Evolutionary conservation across 2,797 vertebrate genomes (phyloP).

Genomic region (Anabas testudineus): DNA sequence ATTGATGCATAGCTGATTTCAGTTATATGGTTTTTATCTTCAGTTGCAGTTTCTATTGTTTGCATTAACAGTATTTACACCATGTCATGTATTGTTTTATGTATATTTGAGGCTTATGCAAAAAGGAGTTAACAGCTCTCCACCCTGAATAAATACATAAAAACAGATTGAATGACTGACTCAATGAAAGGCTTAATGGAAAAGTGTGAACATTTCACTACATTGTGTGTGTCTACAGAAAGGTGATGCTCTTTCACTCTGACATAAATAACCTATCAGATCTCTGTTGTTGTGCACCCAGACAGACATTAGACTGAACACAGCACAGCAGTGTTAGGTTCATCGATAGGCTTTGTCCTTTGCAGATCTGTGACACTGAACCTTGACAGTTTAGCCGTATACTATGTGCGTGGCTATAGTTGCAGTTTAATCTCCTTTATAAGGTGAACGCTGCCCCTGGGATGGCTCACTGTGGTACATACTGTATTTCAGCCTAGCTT

Average conservation of each 20-base stretch:
- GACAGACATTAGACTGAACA: constrained; percentile 34
- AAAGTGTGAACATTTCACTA: constrained; percentile 23
- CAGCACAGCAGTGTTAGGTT: constrained; percentile 53
- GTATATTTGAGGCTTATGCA: constrained; percentile 8
- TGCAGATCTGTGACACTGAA: constrained; percentile 61
- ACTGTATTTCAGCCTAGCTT: constrained; percentile 73
- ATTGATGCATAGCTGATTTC: neutral
- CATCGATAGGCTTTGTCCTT: constrained; percentile 60
- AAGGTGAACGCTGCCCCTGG: constrained; percentile 49
- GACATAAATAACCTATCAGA: constrained; percentile 45
- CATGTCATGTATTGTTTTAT: constrained; percentile 11
- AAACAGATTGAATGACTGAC: constrained; percentile 1
- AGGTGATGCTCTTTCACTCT: constrained; percentile 45
- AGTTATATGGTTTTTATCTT: neutral
- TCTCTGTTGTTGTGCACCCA: constrained; percentile 30
- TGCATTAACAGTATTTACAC: neutral
- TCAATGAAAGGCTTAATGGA: constrained; percentile 14
- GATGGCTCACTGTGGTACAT: constrained; percentile 54
- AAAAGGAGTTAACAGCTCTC: constrained; percentile 16
- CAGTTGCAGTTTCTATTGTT: constrained; percentile 5
- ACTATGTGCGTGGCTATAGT: constrained; percentile 46
- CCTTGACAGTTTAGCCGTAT: constrained; percentile 49
- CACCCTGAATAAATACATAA: constrained; percentile 28
- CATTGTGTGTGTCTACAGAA: constrained; percentile 25
- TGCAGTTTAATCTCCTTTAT: constrained; percentile 59